Evolutionary conservation across 30 jellyfish, hydroid and myxozoan genomes (phyloP), one percentile per base, ranked within the genome.

Genomic region (Mastigias papua): DNA sequence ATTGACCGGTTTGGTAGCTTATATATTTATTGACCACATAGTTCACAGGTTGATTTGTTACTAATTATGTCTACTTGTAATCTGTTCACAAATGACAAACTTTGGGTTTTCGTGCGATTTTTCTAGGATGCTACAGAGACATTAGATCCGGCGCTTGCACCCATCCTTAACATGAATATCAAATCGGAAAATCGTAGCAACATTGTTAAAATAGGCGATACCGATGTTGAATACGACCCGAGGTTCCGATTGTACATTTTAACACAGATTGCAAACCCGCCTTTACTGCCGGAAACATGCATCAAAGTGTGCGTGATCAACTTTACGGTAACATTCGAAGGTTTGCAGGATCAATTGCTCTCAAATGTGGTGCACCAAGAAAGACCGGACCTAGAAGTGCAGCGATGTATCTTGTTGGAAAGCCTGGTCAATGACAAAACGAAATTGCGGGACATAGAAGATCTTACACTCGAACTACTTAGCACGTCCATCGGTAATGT

Each of bases 321-420:
- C 90, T 93, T 93, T 89, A 88, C 86, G 9, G 93, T 93, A 46
- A 93, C 98, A 20, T 62, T 69, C 73, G 96, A 93, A 27, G 98
- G 95, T 30, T 73, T 93, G 58, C 90, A 86, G 37, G 97, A 93
- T 46, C 98, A 93, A 57, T 71, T 93, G 25, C 80, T 93, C 20
- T 93, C 98, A 25, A 78, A 80, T 57, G 95, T 87, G 17, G 97
- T 93, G 1, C 92, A 84, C 30, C 96, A 93, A 57, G 96, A 85
- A 70, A 93, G 93, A 72, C 97, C 98, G 16, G 97, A 88, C 19
- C 73, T 93, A 1, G 98, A 93, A 69, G 78, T 58, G 29, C 96
- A 93, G 69, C 88, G 97, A 20, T 89, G 80, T 48, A 46, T 67
- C 19, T 51, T 93, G 51, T 88, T 93, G 27, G 84, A 82, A 65